phyloP scores from a whole-genome alignment of 2,888 invertebrate genomes.

The Stenodema calcarata region DNA sequence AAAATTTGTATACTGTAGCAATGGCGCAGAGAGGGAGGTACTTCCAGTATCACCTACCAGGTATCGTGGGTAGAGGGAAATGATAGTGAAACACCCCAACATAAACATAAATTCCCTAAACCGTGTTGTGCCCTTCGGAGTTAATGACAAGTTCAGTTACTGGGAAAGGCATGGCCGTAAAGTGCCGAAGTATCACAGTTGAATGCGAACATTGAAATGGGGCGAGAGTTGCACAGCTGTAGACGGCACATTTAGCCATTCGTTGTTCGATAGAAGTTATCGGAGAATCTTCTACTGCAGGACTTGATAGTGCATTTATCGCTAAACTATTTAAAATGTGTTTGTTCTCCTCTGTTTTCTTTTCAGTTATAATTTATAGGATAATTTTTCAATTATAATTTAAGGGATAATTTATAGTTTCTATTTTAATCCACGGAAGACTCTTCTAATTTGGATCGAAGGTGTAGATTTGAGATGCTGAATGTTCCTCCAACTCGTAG shows the following conservation, averaged over 20 bases:
- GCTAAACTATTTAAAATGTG: too few relatives aligned
- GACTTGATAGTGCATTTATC: too few relatives aligned
- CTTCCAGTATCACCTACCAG: not conserved
- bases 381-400: too few relatives aligned
- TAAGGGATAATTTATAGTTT: too few relatives aligned
- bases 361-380: too few relatives aligned
- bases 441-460: too few relatives aligned
- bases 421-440: too few relatives aligned
- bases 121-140: not conserved
- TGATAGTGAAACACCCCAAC: slow-evolving; percentile 15
- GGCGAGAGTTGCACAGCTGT: not conserved
- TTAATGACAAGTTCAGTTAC: slow-evolving; percentile 6
- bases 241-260: not conserved
- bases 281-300: too few relatives aligned
- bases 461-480: too few relatives aligned
- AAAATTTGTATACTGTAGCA: slow-evolving; percentile 2
- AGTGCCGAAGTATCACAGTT: slow-evolving; percentile 24
- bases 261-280: too few relatives aligned
- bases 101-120: slow-evolving; percentile 28
- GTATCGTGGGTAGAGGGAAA: not conserved
- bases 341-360: too few relatives aligned
- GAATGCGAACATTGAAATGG: not conserved
- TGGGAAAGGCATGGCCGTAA: not conserved
- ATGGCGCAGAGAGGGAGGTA: not conserved
- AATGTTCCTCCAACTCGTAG: too few relatives aligned